A percentile compares a stretch with the other conserved stretches of the same genome.
phyloP scores from a whole-genome alignment of 2,888 invertebrate species.

The Drosophila formosana region DNA sequence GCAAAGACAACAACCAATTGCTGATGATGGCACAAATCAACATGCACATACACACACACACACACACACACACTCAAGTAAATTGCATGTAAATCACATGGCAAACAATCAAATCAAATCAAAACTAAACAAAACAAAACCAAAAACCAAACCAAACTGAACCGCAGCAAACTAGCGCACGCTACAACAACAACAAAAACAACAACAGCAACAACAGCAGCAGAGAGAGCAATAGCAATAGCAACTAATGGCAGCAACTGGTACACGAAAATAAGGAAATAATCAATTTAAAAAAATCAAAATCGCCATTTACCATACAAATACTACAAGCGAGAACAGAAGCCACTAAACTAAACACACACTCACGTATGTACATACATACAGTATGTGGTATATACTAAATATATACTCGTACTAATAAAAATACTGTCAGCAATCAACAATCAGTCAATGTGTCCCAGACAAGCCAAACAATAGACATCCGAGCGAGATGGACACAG shows the following conservation, averaged over 20 bases:
- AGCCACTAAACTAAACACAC: constrained; percentile 13
- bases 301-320: constrained; percentile 79
- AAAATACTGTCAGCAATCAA: constrained; percentile 61
- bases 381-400: constrained; percentile 11
- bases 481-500: constrained; percentile 30
- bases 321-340: constrained; percentile 2
- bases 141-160: constrained; percentile 27
- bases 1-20: constrained; percentile 62
- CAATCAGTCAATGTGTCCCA: constrained; percentile 68
- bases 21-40: constrained; percentile 56
- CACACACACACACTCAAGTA: constrained; percentile 1
- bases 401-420: constrained; percentile 11
- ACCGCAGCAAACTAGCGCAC: constrained; percentile 47
- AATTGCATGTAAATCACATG: constrained; percentile 65
- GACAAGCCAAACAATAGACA: constrained; percentile 48
- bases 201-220: constrained; percentile 25
- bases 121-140: constrained; percentile 13
- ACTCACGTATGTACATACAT: neutral
- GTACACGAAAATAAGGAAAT: constrained; percentile 84
- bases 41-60: constrained; percentile 9
- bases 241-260: constrained; percentile 44
- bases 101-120: constrained; percentile 52
- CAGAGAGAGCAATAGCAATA: neutral
- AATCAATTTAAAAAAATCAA: constrained; percentile 85
- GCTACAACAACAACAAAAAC: constrained; percentile 29